Base-by-base conservation (phyloP, 92 coral and sea anemone genomes). In the Siderastrea radians region DNA sequence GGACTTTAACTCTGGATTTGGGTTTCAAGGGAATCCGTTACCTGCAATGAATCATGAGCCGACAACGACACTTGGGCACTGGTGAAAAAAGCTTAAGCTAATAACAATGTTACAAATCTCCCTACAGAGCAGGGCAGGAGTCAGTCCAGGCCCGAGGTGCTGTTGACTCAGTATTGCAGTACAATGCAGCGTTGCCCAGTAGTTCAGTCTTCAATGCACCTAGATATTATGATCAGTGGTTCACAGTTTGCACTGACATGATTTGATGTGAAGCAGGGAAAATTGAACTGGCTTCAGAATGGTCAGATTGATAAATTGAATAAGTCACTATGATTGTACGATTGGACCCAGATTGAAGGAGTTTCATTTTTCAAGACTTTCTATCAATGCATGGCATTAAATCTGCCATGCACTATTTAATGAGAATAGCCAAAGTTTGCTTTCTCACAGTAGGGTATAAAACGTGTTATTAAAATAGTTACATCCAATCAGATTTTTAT, bases 11-110 rank as follows among this genome's bases (percentile, higher is more conserved):
- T 5, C 87, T 43, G 87, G 91, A 43, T 90, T 90, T 79, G 92
- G 93, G 17, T 93, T 93, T 86, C 93, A 88, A 48, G 84, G 86
- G 38, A 93, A 92, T 48, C 90, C 87, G 1, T 66, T 92, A 12
- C 96, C 94, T 52, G 80, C 90, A 4, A 91, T 93, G 8, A 90
- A 17, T 14, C 63, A 76, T 59, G 89, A 72, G 50, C 87, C 74
- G 50, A 84, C 87, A 49, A 73, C 38, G 38, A 26, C 87, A 1
- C 80, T 84, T 48, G 80, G 80, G 13, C 68, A 66, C 59, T 75
- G 80, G 58, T 84, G 63, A 84, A 75, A 80, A n/a, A 83, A 7
- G 26, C 0, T 14, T 44, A 6, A 59, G 78, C 3, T 26, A 57
- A 58, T 45, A 6, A 44, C 55, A 68, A 6, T 10, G 11, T 49